phyloP scores from a whole-genome alignment of 2,888 invertebrate genomes.

The Noctua comes region DNA sequence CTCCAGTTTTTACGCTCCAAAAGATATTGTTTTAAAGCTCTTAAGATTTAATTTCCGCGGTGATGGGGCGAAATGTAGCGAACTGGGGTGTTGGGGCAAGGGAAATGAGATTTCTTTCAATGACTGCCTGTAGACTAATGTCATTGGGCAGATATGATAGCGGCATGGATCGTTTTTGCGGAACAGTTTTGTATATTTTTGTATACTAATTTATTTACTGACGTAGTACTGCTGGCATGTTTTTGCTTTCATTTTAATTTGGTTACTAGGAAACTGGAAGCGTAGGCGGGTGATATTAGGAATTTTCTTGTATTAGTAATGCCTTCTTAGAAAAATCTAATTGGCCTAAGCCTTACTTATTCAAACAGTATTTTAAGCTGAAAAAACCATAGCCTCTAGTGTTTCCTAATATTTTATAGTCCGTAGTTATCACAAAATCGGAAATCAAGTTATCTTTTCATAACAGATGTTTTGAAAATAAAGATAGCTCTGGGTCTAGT shows the following conservation, averaged over 20 bases:
- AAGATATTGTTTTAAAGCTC: conserved; percentile 69
- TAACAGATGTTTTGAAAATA: not conserved
- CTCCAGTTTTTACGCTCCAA: conserved; percentile 69
- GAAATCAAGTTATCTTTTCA: not conserved
- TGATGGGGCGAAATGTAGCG: conserved; percentile 53
- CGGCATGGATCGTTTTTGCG: not conserved
- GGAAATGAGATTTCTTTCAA: conserved; percentile 59
- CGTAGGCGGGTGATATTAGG: not conserved
- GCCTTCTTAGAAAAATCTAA: not conserved
- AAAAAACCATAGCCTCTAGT: not conserved
- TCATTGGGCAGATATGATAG: conserved; percentile 26
- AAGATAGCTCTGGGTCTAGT: too few relatives aligned
- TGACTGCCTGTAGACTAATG: conserved; percentile 41
- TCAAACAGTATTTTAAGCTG: not conserved
- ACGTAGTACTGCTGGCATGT: not conserved
- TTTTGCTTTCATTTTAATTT: not conserved
- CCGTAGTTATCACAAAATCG: too few relatives aligned
- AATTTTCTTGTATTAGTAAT: not conserved
- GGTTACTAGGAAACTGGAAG: not conserved
- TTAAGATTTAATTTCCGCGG: conserved; percentile 66
- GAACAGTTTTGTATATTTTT: conserved; percentile 7
- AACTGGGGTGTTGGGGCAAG: conserved; percentile 33
- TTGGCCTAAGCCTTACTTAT: not conserved
- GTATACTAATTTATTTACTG: not conserved
- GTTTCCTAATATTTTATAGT: not conserved